Percentiles rank a stretch among this genome's conserved stretches.
phyloP scores from a whole-genome alignment of 2,888 invertebrate species.

The Sicus ferrugineus region DNA sequence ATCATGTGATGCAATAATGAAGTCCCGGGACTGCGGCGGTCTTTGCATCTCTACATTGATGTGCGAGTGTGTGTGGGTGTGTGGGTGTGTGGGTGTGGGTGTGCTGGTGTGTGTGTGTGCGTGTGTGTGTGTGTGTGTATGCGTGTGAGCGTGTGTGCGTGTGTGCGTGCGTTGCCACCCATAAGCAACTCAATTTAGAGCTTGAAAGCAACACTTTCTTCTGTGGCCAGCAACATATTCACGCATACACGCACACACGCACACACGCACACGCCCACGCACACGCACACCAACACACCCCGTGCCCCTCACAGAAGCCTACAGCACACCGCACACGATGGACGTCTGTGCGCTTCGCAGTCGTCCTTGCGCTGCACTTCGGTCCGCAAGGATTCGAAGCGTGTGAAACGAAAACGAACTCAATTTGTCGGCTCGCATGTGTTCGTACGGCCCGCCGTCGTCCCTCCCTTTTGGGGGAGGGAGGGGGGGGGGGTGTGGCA shows the following conservation, averaged over 20 bases:
- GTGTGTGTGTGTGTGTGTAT: conserved; percentile 32
- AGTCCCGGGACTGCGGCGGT: background rate
- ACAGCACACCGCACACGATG: background rate
- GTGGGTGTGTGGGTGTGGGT: no score
- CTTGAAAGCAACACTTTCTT: conserved; percentile 29
- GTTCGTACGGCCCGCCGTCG: conserved; percentile 21
- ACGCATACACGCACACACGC: conserved; percentile 48
- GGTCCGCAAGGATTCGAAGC: conserved; percentile 50
- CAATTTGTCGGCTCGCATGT: conserved; percentile 55
- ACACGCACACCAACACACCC: background rate
- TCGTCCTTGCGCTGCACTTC: background rate
- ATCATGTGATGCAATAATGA: conserved; percentile 32
- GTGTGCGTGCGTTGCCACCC: conserved; percentile 23
- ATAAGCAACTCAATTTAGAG: conserved; percentile 32
- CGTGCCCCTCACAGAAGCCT: background rate
- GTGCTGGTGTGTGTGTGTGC: conserved; percentile 22
- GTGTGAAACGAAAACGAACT: conserved; percentile 59
- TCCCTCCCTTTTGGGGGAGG: background rate
- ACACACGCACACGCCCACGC: conserved; percentile 4
- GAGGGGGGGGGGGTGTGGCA: background rate
- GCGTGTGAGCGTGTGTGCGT: no score
- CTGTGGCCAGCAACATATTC: conserved; percentile 36
- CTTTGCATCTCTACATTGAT: conserved; percentile 2
- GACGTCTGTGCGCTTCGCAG: background rate
- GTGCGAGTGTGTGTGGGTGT: conserved; percentile 31